These are phyloP conservation scores for Chaitophorus viminalis DNA, from an alignment of 2,888 invertebrate species.

Conservation along the genomic window DNA sequence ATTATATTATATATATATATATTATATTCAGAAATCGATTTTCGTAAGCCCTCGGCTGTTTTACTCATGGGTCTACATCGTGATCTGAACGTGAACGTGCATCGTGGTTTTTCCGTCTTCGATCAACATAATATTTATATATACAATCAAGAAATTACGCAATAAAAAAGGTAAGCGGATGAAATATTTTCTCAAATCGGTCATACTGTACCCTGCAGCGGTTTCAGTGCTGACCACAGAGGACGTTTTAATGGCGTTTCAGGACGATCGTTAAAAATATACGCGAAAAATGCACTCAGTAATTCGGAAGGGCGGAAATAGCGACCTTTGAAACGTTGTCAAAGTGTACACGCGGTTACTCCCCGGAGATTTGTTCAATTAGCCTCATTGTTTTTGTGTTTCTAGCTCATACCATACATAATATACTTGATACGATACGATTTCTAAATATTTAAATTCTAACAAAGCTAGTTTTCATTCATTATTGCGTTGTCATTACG, in stretches of 20 bases:
- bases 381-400: background rate
- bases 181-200: background rate
- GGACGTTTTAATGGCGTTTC: constrained; percentile 1
- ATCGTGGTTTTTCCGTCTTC: background rate
- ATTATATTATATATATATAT: too few relatives aligned
- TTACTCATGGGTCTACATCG: too few relatives aligned
- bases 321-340: background rate
- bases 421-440: too few relatives aligned
- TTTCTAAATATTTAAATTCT: too few relatives aligned
- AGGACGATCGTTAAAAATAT: constrained; percentile 23
- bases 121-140: background rate
- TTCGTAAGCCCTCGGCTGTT: too few relatives aligned
- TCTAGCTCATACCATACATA: background rate
- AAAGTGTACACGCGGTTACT: too few relatives aligned
- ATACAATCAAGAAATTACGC: background rate
- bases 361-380: background rate
- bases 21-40: too few relatives aligned
- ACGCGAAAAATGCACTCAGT: background rate
- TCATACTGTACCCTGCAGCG: background rate
- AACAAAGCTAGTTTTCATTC: too few relatives aligned
- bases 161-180: background rate
- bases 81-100: too few relatives aligned
- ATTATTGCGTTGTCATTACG: too few relatives aligned
- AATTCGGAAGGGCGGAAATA: background rate
- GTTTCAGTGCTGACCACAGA: too few relatives aligned